Evolutionary conservation across 2,113 vertebrate species (phyloP).

Genomic region (Halichoerus grypus): DNA sequence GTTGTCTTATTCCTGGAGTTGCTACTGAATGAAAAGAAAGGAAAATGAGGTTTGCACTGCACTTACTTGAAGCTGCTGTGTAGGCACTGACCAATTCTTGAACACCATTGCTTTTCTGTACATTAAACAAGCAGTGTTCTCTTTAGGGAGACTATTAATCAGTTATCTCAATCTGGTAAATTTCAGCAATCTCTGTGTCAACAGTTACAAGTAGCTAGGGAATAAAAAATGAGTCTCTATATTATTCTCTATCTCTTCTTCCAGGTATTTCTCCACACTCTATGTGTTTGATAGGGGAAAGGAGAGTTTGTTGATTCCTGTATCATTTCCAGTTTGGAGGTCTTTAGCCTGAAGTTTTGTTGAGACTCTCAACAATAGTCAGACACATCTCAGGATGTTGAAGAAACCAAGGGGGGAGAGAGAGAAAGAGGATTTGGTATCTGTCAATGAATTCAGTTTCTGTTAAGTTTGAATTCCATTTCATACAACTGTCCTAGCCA

Average conservation of each 20-base stretch:
- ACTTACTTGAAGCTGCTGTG: not conserved
- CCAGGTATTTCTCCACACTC: not conserved
- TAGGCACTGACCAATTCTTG: not conserved
- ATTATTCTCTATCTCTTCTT: not conserved
- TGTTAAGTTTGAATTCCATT: not conserved
- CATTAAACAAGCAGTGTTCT: not conserved
- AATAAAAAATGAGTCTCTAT: conserved; percentile 10
- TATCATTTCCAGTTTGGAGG: not conserved
- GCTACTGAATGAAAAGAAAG: not conserved
- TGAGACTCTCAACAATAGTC: not conserved
- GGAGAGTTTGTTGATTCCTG: not conserved
- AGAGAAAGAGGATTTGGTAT: not conserved
- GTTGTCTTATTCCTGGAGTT: not conserved
- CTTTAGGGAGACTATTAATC: not conserved
- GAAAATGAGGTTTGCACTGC: not conserved
- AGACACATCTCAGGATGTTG: not conserved
- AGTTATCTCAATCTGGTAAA: not conserved
- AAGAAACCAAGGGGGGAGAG: not conserved
- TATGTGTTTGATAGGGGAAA: conserved; percentile 12
- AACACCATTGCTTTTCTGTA: not conserved
- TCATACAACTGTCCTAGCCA: not conserved
- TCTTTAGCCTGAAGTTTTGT: not conserved
- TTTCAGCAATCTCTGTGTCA: not conserved
- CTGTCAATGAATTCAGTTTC: not conserved
- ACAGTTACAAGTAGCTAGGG: not conserved